Percentiles rank a stretch among this genome's conserved stretches.
Evolutionary conservation across 2,797 vertebrate species (phyloP).

Genomic region (Platyrinchus mystaceus): DNA sequence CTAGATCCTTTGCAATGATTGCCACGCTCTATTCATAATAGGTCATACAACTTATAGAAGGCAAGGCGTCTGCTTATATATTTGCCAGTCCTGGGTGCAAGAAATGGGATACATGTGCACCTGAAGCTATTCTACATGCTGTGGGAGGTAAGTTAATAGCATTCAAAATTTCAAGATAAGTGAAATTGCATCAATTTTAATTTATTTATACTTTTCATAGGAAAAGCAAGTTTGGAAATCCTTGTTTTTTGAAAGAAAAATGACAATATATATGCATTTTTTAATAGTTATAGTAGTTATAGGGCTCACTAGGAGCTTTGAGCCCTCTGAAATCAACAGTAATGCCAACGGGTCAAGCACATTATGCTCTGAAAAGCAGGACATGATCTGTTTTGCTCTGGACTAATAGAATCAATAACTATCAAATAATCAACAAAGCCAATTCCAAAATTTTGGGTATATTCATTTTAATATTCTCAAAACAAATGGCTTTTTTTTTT

Average conservation of each 20-base stretch:
- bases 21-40: constrained; percentile 56
- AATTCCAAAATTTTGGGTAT: not conserved
- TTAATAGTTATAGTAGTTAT: not conserved
- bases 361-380: not conserved
- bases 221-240: not conserved
- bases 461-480: not conserved
- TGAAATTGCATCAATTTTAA: not conserved
- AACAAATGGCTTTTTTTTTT: not conserved
- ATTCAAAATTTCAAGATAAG: not conserved
- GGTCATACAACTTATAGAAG: constrained; percentile 96
- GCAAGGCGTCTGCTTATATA: constrained; percentile 95
- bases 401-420: not conserved
- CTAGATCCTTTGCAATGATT: not conserved
- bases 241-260: not conserved
- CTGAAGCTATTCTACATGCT: constrained; percentile 91
- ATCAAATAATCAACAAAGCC: not conserved
- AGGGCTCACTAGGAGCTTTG: not conserved
- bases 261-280: not conserved
- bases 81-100: constrained; percentile 97
- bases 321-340: not conserved
- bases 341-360: not conserved
- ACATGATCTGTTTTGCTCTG: not conserved
- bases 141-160: constrained; percentile 85
- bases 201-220: not conserved
- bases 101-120: constrained; percentile 97